Evolutionary conservation across 2,113 vertebrate species (phyloP).

Genomic region (Rhodinocichla rosea): DNA sequence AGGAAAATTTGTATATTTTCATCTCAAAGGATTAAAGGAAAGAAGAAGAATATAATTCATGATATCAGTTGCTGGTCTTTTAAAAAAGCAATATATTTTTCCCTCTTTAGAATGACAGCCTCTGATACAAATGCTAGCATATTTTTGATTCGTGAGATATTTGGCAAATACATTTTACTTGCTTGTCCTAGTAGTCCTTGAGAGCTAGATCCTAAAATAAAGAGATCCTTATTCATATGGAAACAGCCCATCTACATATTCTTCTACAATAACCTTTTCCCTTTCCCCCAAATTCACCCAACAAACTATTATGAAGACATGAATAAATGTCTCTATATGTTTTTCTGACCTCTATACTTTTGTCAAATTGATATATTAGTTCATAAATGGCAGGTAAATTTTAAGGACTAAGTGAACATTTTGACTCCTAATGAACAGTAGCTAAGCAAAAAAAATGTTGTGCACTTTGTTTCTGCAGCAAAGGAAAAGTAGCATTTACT

Average conservation of each 20-base stretch:
- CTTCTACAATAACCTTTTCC: not conserved
- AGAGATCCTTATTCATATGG: not conserved
- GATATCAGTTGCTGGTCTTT: not conserved
- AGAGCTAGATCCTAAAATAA: not conserved
- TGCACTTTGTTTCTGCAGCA: not conserved
- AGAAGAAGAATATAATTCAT: not conserved
- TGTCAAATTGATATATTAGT: not conserved
- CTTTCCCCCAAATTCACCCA: not conserved
- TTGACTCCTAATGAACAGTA: not conserved
- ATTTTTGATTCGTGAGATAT: not conserved
- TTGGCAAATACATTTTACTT: not conserved
- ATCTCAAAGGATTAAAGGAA: not conserved
- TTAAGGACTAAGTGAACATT: not conserved
- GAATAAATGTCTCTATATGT: not conserved
- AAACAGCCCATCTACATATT: not conserved
- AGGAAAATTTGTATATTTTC: not conserved
- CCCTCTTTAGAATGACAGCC: not conserved
- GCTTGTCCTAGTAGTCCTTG: not conserved
- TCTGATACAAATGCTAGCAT: not conserved
- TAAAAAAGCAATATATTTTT: not conserved
- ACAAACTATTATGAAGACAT: not conserved
- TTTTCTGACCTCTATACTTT: not conserved
- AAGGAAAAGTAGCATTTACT: not conserved
- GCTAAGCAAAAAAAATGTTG: not conserved
- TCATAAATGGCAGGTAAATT: not conserved